Conservation (phyloP, 2,888 invertebrate species). For the Pomacea canaliculata region DNA sequence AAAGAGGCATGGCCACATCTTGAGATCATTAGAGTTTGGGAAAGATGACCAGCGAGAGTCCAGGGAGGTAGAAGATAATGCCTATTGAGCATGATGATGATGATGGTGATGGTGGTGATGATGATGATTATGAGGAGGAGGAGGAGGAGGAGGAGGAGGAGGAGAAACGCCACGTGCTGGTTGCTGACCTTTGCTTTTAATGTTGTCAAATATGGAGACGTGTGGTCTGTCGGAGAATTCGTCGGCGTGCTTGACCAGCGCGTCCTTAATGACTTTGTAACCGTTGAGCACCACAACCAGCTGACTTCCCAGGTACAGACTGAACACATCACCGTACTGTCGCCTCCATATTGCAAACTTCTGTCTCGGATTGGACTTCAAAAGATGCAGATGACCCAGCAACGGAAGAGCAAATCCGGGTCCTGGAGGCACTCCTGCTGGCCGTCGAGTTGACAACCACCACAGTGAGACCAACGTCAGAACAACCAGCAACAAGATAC, state of each 20-base stretch:
- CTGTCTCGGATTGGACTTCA: not conserved
- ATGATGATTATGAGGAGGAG: too few relatives aligned
- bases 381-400: conserved; percentile 15
- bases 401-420: conserved; percentile 10
- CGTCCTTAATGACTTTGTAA: conserved; percentile 29
- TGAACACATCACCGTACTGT: conserved; percentile 29
- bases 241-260: conserved; percentile 30
- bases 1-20: too few relatives aligned
- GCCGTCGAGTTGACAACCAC: not conserved
- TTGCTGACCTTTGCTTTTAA: not conserved
- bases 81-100: too few relatives aligned
- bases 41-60: too few relatives aligned
- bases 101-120: too few relatives aligned
- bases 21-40: too few relatives aligned
- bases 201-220: not conserved
- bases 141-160: too few relatives aligned
- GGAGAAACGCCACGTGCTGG: not conserved
- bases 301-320: conserved; percentile 23
- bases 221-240: conserved; percentile 31
- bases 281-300: conserved; percentile 31
- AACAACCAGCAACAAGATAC: too few relatives aligned
- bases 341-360: conserved; percentile 4
- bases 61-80: too few relatives aligned
- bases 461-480: not conserved
- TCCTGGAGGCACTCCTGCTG: conserved; percentile 11